Evolutionary conservation across 2,797 vertebrate species (phyloP).

Genomic region (Scyliorhinus canicula): DNA sequence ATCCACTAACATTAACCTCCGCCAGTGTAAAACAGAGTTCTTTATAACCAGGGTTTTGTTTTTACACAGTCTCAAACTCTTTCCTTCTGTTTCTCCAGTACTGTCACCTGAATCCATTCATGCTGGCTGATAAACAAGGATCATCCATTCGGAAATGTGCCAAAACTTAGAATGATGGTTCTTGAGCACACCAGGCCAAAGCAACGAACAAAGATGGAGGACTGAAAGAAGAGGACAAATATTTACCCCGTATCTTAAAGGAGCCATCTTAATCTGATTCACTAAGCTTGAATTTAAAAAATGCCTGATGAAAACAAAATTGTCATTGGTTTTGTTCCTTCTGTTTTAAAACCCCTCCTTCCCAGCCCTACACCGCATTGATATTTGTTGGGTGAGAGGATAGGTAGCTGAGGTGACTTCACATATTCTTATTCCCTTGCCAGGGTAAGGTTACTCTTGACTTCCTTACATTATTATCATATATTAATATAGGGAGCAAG

Average conservation of each 20-base stretch:
- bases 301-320: neutral
- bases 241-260: neutral
- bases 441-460: neutral
- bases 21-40: neutral
- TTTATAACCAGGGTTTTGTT: neutral
- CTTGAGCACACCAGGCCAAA: neutral
- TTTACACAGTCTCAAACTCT: neutral
- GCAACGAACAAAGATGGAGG: too few species aligned
- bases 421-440: neutral
- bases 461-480: neutral
- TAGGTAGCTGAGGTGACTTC: neutral
- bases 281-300: neutral
- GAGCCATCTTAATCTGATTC: neutral
- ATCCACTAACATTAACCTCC: neutral
- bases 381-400: neutral
- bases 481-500: neutral
- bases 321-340: neutral
- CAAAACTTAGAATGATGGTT: neutral
- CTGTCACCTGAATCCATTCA: constrained; percentile 60
- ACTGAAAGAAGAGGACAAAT: neutral
- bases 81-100: constrained; percentile 46
- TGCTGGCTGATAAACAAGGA: constrained; percentile 43
- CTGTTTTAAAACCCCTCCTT: neutral
- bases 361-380: neutral
- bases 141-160: constrained; percentile 38